Evolutionary conservation across 2,888 invertebrate species (phyloP).

Genomic region (Mythimna lalbum): DNA sequence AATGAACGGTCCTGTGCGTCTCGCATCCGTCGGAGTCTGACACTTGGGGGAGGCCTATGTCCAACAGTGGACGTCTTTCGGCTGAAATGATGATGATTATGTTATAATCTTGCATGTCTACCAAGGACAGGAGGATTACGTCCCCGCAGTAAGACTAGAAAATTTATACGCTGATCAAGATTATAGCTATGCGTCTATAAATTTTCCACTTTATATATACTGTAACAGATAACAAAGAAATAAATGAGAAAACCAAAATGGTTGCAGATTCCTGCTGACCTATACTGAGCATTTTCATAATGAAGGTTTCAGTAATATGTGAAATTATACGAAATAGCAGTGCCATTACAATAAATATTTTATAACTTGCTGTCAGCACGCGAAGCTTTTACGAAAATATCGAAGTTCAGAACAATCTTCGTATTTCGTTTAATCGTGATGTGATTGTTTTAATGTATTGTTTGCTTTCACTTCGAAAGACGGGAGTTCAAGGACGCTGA

Average conservation of each 20-base stretch:
- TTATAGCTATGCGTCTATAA: too few relatives aligned
- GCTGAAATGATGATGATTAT: too few relatives aligned
- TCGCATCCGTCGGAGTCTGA: too few relatives aligned
- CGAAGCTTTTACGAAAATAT: constrained; percentile 63
- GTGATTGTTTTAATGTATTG: constrained; percentile 58
- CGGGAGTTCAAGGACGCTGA: constrained; percentile 46
- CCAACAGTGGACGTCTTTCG: too few relatives aligned
- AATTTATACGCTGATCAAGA: too few relatives aligned
- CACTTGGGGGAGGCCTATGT: too few relatives aligned
- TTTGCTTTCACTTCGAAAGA: constrained; percentile 20
- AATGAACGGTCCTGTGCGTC: too few relatives aligned
- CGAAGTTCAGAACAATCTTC: constrained; percentile 63
- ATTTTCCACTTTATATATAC: too few relatives aligned
- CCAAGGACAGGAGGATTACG: too few relatives aligned
- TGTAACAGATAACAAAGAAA: neutral
- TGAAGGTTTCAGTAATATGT: constrained; percentile 26
- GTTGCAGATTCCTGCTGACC: constrained; percentile 45
- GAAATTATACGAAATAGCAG: constrained; percentile 43
- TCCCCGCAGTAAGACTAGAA: too few relatives aligned
- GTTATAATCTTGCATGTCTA: too few relatives aligned
- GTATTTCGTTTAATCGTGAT: constrained; percentile 51
- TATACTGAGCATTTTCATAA: constrained; percentile 19
- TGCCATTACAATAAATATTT: constrained; percentile 42
- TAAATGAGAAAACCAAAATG: constrained; percentile 7
- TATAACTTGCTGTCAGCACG: constrained; percentile 50